These are phyloP conservation scores for Morpho helenor DNA, from an alignment of 2,888 invertebrate genomes.

Conservation along the genomic window DNA sequence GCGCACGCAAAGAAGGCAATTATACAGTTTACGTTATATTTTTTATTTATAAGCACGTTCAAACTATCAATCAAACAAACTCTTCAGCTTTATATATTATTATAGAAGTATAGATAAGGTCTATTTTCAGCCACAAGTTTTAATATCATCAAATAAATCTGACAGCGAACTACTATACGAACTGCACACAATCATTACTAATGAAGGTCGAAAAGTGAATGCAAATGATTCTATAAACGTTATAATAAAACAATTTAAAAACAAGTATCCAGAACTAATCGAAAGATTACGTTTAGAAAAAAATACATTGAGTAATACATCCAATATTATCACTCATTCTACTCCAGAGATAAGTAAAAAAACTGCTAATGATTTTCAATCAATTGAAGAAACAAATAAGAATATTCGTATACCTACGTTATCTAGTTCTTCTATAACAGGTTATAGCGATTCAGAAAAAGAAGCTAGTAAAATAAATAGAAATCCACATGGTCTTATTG, in stretches of 20 bases:
- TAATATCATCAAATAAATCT: constrained; percentile 30
- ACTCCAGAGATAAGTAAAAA: not conserved
- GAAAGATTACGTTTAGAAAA: constrained; percentile 38
- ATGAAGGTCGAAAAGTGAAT: constrained; percentile 44
- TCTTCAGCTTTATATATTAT: too few relatives aligned
- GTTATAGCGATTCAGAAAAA: constrained; percentile 10
- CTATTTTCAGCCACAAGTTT: constrained; percentile 44
- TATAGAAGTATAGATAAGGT: not conserved
- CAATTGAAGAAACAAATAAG: not conserved
- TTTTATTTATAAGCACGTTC: too few relatives aligned
- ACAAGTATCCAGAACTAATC: constrained; percentile 44
- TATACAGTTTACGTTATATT: too few relatives aligned
- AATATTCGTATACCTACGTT: not conserved
- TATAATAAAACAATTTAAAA: constrained; percentile 52
- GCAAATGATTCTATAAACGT: constrained; percentile 35
- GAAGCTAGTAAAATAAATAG: not conserved
- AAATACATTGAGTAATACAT: constrained; percentile 25
- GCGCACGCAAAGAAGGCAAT: too few relatives aligned
- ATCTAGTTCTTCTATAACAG: constrained; percentile 8
- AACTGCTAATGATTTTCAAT: not conserved
- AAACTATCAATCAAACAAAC: too few relatives aligned
- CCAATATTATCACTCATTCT: constrained; percentile 3
- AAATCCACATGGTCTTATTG: constrained; percentile 20
- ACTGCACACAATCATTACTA: constrained; percentile 51
- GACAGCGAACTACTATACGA: constrained; percentile 44